phyloP scores from a whole-genome alignment of 2,888 invertebrate species.

The Sepioteuthis lessoniana region DNA sequence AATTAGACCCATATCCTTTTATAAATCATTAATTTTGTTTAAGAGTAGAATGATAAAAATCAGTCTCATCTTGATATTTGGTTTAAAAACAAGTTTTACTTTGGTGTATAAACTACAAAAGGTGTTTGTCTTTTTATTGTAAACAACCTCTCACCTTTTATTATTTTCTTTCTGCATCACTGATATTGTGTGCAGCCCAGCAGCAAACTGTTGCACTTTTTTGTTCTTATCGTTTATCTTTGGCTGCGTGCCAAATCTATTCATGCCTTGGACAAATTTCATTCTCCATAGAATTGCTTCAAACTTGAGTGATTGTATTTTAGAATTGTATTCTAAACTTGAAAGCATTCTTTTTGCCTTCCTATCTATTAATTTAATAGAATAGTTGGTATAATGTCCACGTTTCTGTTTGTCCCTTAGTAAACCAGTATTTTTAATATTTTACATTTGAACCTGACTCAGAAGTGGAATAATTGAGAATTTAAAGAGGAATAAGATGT shows the following conservation, averaged over 20 bases:
- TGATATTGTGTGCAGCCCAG: background rate
- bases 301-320: background rate
- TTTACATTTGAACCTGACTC: too few relatives aligned
- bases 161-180: background rate
- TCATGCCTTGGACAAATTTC: background rate
- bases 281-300: background rate
- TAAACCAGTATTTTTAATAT: too few relatives aligned
- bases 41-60: background rate
- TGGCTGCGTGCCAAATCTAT: background rate
- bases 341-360: background rate
- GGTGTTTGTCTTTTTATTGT: background rate
- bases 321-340: background rate
- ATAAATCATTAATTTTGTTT: background rate
- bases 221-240: background rate
- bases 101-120: background rate
- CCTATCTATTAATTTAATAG: background rate
- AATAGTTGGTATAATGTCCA: background rate
- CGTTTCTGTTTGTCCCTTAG: background rate
- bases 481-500: too few relatives aligned
- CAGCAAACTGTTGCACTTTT: conserved; percentile 33
- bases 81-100: background rate
- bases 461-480: too few relatives aligned
- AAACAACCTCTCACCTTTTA: background rate
- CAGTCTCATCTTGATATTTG: too few relatives aligned
- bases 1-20: background rate